Percentiles rank a stretch among this genome's conserved stretches.
Evolutionary conservation across 2,888 invertebrate genomes (phyloP).

Genomic region (Eurytoma adleriae): DNA sequence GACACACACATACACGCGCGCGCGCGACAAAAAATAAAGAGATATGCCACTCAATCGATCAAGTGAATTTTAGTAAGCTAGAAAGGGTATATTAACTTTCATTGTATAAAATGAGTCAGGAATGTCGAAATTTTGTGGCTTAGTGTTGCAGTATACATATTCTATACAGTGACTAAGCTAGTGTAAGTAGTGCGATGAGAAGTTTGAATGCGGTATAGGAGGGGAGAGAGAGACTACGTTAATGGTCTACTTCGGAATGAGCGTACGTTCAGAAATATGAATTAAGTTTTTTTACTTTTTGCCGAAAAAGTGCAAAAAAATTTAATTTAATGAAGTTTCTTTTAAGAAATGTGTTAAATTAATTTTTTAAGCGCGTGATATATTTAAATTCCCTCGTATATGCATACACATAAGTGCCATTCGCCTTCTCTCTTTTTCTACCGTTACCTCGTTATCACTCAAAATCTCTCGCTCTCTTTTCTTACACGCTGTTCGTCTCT

Average conservation of each 20-base stretch:
- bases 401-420: slow-evolving; percentile 11
- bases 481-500: slow-evolving; percentile 26
- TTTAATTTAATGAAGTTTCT: background rate
- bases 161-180: slow-evolving; percentile 54
- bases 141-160: slow-evolving; percentile 52
- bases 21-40: slow-evolving; percentile 40
- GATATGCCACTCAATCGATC: slow-evolving; percentile 62
- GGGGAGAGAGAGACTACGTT: slow-evolving; percentile 40
- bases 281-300: slow-evolving; percentile 26
- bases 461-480: slow-evolving; percentile 44
- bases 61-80: slow-evolving; percentile 71
- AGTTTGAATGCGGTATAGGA: slow-evolving; percentile 26
- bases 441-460: slow-evolving; percentile 10
- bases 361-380: slow-evolving; percentile 49
- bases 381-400: slow-evolving; percentile 21
- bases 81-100: slow-evolving; percentile 67
- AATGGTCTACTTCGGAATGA: slow-evolving; percentile 45
- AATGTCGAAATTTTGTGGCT: slow-evolving; percentile 51
- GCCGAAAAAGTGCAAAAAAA: slow-evolving; percentile 5
- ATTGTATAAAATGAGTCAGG: slow-evolving; percentile 64
- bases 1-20: slow-evolving; percentile 25
- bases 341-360: slow-evolving; percentile 43
- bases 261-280: slow-evolving; percentile 29
- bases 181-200: slow-evolving; percentile 44
- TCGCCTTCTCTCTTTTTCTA: slow-evolving; percentile 29